Evolutionary conservation across 2,888 invertebrate genomes (phyloP).

Genomic region (Conchocele bisecta): DNA sequence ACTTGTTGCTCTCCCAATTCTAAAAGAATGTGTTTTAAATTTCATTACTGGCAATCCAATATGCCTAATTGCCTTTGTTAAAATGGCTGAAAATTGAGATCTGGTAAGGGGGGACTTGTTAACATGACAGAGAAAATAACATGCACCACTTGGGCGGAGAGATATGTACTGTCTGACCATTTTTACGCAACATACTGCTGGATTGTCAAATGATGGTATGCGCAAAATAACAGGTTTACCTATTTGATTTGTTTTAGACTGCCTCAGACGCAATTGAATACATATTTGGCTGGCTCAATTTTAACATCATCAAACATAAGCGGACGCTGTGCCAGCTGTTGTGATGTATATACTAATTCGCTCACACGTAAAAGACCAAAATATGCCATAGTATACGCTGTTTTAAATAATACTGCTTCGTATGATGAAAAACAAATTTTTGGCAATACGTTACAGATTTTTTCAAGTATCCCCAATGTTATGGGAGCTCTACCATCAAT

Average conservation of each 20-base stretch:
- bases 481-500: slow-evolving; percentile 6
- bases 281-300: background rate
- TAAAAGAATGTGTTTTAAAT: too few species aligned
- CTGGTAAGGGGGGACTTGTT: too few species aligned
- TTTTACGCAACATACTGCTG: background rate
- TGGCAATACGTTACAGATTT: background rate
- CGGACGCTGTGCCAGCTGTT: background rate
- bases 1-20: too few species aligned
- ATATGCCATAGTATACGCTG: background rate
- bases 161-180: background rate
- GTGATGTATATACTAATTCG: background rate
- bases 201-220: background rate
- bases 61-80: too few species aligned
- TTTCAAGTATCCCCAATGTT: background rate
- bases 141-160: too few species aligned
- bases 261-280: background rate
- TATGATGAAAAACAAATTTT: slow-evolving; percentile 1
- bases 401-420: background rate
- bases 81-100: too few species aligned
- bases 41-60: too few species aligned
- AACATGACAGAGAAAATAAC: too few species aligned
- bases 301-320: too few species aligned
- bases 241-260: background rate
- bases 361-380: background rate
- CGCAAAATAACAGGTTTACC: background rate